Conservation (phyloP, 2,888 invertebrate genomes). For the Cotesia congregata region DNA sequence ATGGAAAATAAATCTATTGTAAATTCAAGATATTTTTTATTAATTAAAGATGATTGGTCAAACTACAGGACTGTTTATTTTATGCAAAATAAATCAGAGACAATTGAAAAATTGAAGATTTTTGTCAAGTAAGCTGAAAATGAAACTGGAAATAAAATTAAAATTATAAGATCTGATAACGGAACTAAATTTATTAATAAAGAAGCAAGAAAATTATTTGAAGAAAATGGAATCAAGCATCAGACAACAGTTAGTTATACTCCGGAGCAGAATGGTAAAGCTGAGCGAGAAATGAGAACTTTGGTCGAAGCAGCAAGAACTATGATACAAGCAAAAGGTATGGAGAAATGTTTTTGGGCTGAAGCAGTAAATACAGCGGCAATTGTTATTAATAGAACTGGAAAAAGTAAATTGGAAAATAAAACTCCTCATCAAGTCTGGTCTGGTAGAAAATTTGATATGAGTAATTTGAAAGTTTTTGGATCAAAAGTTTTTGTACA, state of each 20-base stretch:
- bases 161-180: slow-evolving; percentile 35
- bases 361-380: slow-evolving; percentile 4
- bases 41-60: slow-evolving; percentile 23
- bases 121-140: slow-evolving; percentile 15
- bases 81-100: slow-evolving; percentile 37
- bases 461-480: slow-evolving; percentile 50
- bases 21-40: slow-evolving; percentile 16
- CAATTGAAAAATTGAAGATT: slow-evolving; percentile 20
- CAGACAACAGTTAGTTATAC: slow-evolving; percentile 21
- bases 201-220: not conserved
- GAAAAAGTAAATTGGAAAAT: not conserved
- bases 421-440: slow-evolving; percentile 32
- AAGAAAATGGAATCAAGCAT: slow-evolving; percentile 14
- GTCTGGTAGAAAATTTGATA: slow-evolving; percentile 38
- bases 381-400: not conserved
- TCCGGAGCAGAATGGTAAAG: slow-evolving; percentile 17
- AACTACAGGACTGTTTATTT: slow-evolving; percentile 24
- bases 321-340: slow-evolving; percentile 11
- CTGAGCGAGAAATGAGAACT: slow-evolving; percentile 16
- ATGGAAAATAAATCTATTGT: not conserved
- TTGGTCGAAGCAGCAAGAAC: slow-evolving; percentile 24
- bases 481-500: slow-evolving; percentile 34
- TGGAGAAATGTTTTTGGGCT: slow-evolving; percentile 2
- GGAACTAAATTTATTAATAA: slow-evolving; percentile 23
- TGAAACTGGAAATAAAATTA: slow-evolving; percentile 32